Evolutionary conservation across 30 jellyfish, hydroid and myxozoan genomes (phyloP).

Genomic region (Cassiopea andromeda): DNA sequence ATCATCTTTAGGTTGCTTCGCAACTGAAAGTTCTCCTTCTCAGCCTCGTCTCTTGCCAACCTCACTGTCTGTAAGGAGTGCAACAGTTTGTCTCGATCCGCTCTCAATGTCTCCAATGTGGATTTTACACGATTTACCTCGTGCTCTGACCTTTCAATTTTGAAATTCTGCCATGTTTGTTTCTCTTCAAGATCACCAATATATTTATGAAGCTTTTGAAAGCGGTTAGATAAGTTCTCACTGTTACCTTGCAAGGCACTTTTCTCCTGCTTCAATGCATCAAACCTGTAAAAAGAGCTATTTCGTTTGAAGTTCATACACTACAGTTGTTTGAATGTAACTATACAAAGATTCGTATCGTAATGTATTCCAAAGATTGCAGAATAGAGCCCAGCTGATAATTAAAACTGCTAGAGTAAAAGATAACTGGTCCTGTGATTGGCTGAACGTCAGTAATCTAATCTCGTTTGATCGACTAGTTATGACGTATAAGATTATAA

Average conservation of each 20-base stretch:
- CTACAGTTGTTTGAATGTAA: too few species aligned
- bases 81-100: slow-evolving; percentile 43
- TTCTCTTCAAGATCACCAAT: slow-evolving; percentile 19
- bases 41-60: slow-evolving; percentile 17
- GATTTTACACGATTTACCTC: slow-evolving; percentile 24
- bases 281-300: slow-evolving; percentile 18
- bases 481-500: too few species aligned
- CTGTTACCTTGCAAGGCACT: slow-evolving; percentile 26
- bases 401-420: too few species aligned
- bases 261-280: slow-evolving; percentile 37
- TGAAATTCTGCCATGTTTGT: slow-evolving; percentile 23
- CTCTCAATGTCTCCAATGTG: slow-evolving; percentile 38
- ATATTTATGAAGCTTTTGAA: not conserved
- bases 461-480: too few species aligned
- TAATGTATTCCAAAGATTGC: too few species aligned
- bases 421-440: too few species aligned
- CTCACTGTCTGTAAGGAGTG: slow-evolving; percentile 43
- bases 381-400: too few species aligned
- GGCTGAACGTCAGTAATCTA: too few species aligned
- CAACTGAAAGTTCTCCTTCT: slow-evolving; percentile 18
- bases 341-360: too few species aligned
- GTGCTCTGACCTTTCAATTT: slow-evolving; percentile 11
- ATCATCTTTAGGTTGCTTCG: not conserved
- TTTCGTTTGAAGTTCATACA: too few species aligned
- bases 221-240: slow-evolving; percentile 29